Evolutionary conservation across 53 echinoderm and acorn worm species (phyloP).

Genomic region (Zoroaster sp.): DNA sequence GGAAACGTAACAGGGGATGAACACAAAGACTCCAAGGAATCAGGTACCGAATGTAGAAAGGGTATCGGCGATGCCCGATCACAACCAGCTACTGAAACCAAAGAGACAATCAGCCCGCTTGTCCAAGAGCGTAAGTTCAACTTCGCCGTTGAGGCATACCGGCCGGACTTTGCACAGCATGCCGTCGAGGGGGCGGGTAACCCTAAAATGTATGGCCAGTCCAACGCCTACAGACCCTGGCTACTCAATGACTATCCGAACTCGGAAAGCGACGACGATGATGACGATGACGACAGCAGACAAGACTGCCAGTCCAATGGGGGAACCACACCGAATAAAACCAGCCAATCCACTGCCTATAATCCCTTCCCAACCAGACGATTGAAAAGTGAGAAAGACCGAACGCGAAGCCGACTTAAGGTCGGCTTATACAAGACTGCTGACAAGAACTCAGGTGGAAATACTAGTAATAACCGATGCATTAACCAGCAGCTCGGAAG

Average conservation of each 20-base stretch:
- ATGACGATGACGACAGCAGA: neutral
- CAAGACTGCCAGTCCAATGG: conserved; percentile 51
- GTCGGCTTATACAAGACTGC: conserved; percentile 67
- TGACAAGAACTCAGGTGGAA: neutral
- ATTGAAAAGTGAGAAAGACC: conserved; percentile 63
- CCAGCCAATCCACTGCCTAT: conserved; percentile 56
- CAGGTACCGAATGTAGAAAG: neutral
- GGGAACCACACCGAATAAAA: conserved; percentile 47
- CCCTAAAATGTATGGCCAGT: conserved; percentile 61
- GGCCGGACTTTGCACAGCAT: conserved; percentile 55
- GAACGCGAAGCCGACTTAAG: conserved; percentile 68
- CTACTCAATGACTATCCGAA: conserved; percentile 36
- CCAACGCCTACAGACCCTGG: conserved; percentile 40
- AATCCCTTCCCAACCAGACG: conserved; percentile 85
- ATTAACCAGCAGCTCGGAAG: conserved; percentile 32
- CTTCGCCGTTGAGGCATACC: conserved; percentile 77
- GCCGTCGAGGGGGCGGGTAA: conserved; percentile 53
- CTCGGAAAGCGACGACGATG: neutral
- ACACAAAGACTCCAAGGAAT: neutral
- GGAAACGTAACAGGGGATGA: neutral
- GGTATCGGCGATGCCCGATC: conserved; percentile 6
- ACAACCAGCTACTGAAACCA: neutral
- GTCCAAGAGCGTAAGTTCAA: conserved; percentile 73
- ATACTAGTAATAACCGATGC: neutral
- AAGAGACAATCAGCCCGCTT: conserved; percentile 31